Percentiles rank a stretch among this genome's conserved stretches.
phyloP scores from a whole-genome alignment of 2,113 vertebrate genomes.

The Acanthisitta chloris region DNA sequence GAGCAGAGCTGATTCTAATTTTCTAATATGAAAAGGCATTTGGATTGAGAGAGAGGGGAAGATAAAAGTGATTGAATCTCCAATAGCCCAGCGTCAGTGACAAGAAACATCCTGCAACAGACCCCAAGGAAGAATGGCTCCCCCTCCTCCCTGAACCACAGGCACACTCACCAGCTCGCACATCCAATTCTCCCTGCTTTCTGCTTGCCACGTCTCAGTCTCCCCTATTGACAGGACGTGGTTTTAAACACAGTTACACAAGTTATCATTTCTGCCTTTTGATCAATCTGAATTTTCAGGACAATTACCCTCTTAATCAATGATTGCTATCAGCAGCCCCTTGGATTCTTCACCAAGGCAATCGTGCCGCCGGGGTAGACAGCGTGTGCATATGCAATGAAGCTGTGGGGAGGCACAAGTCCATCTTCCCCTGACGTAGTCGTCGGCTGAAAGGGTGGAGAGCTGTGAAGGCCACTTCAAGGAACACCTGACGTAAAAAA shows the following conservation, averaged over 20 bases:
- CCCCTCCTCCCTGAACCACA: conserved; percentile 38
- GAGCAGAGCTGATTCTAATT: conserved; percentile 83
- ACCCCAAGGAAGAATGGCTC: conserved; percentile 74
- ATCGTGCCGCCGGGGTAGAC: conserved; percentile 73
- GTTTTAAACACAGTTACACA: conserved; percentile 82
- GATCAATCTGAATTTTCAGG: conserved; percentile 85
- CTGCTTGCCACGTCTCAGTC: conserved; percentile 69
- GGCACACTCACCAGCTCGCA: conserved; percentile 47
- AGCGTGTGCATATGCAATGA: conserved; percentile 77
- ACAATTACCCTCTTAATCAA: conserved; percentile 85
- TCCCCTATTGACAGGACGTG: conserved; percentile 77
- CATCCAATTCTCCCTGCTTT: conserved; percentile 74
- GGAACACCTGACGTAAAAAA: conserved; percentile 65
- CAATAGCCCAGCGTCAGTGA: conserved; percentile 78
- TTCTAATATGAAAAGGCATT: conserved; percentile 86
- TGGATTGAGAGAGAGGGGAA: conserved; percentile 79
- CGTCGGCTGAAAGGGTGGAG: conserved; percentile 60
- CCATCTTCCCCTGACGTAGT: conserved; percentile 67
- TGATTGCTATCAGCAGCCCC: conserved; percentile 80
- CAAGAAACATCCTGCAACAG: conserved; percentile 78
- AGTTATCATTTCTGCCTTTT: conserved; percentile 83
- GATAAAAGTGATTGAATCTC: conserved; percentile 86
- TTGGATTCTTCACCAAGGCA: conserved; percentile 75
- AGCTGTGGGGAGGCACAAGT: conserved; percentile 67
- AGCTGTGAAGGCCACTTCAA: conserved; percentile 83